Conservation (phyloP, 2,797 vertebrate species). For the Threskiornis aethiopicus region DNA sequence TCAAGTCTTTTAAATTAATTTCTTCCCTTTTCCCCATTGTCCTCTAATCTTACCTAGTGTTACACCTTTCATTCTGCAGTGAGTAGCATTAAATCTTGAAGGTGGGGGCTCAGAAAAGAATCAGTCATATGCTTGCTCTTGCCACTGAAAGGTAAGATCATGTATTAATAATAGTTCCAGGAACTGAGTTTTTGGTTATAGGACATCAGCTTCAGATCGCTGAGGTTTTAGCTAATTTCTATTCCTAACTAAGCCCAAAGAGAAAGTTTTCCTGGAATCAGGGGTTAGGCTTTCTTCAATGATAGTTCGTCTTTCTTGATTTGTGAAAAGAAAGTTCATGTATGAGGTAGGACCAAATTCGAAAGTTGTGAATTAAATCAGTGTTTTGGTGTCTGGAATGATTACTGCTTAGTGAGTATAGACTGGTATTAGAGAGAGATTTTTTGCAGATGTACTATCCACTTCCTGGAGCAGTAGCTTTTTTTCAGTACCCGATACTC, state of each 20-base stretch:
- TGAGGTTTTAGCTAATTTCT: conserved; percentile 20
- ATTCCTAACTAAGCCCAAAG: not conserved
- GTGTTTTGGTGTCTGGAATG: not conserved
- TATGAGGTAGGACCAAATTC: not conserved
- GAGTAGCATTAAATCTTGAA: not conserved
- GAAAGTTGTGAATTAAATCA: not conserved
- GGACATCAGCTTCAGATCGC: not conserved
- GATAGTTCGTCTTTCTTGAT: not conserved
- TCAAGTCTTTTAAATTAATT: not conserved
- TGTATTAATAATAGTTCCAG: not conserved
- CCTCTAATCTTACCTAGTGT: not conserved
- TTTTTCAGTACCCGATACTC: not conserved
- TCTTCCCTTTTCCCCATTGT: not conserved
- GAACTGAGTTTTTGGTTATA: not conserved
- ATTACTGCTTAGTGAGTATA: not conserved
- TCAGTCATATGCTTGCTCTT: not conserved
- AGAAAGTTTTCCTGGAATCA: conserved; percentile 5
- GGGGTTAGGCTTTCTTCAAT: not conserved
- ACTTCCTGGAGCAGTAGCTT: not conserved
- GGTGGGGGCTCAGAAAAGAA: not conserved
- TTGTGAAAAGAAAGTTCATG: not conserved
- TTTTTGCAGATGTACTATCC: not conserved
- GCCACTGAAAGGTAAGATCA: not conserved
- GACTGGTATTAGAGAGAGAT: not conserved
- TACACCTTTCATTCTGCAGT: not conserved